Evolutionary conservation across 1,140 invertebrate species (phyloP), one percentile per base, ranked within the genome.

Genomic region (Pentalonia nigronervosa): DNA sequence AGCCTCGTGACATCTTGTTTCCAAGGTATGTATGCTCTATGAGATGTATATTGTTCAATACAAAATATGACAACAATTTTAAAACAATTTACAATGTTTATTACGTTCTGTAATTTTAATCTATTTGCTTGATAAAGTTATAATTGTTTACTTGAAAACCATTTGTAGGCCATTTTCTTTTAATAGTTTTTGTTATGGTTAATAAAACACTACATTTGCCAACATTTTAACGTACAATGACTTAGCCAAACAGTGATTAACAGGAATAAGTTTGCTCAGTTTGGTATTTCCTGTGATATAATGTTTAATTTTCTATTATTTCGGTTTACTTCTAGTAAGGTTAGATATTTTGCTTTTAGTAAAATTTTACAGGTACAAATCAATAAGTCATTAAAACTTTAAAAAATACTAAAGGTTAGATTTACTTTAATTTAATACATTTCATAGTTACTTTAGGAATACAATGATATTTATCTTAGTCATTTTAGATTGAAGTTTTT

Each of bases 1-100:
- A 98, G 97, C 92, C 96, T 98, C 94, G 97, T 98, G 94, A 98
- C 98, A 94, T 97, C 97, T 94, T 98, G 97, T 95, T 98, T 98
- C 95, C 97, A 98, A 97, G 98, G 98, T 98, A 94, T 95, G 91
- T 50, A 34, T 93, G 88, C 7, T 41, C 23, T 36, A 20, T 25
- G 14, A 89, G 23, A 21, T 36, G 7, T 86, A 11, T 76, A n/a
- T 30, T 83, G 20, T 93, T 83, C 0, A 21, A 21, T 53, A 53
- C 21, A 53, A 50, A 50, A 83, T 41, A 36, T 86, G 9, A 25
- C 1, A 47, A 7, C 11, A 84, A 84, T 25, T 11, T 23, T 2
- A 45, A 23, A n/a, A n/a, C 30, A n/a, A 53, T 53, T 53, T 20
- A 53, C 7, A 53, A 17, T 76, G 17, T 34, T 4, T 0, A n/a